Base-by-base conservation (phyloP, 1,140 invertebrate species). In the Tribolium madens region DNA sequence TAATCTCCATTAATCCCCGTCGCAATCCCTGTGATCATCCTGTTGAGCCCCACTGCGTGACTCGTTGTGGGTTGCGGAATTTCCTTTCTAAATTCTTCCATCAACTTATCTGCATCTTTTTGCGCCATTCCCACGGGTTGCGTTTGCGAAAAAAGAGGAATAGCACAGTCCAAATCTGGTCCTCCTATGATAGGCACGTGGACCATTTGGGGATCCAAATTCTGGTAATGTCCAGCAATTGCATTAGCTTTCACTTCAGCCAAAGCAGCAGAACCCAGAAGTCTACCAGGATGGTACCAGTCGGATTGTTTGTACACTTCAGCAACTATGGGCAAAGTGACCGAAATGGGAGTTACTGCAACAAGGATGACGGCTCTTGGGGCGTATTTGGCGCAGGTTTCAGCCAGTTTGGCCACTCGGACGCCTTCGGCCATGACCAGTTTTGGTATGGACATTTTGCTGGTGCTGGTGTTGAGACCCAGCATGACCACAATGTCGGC, bases 241-340 rank as follows among this genome's bases (percentile, higher is more conserved):
- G 81, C 69, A 75, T 85, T 85, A 5, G 80, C 53, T 76, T 80
- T 81, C 1, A 82, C 79, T 72, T 83, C 79, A 47, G 77, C 75
- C 9, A 81, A 68, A 14, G 76, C 79, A 6, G 80, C 76, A 3
- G 83, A 84, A 10, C 84, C 84, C 6, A 85, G 52, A 10, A 85
- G 80, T 53, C 83, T 79, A 15, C 83, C 83, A 2, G 84, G 84
- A 75, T 85, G 84, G 48, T 85, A 85, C 82, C 83, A 85, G 53
- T 84, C 78, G 1, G 82, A 81, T 72, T 81, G 68, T 68, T 79
- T 82, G 72, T 83, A 85, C n/a, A 85, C 76, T 33, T 80, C 80
- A 0, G 80, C 68, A 0, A 84, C 80, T 2, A 85, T 53, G 6
- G 83, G 81, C 5, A 81, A 76, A 13, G 78, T 81, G 5, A 82